These are phyloP conservation scores for Ciconia maguari DNA, from an alignment of 2,113 vertebrate genomes.

Conservation along the genomic window DNA sequence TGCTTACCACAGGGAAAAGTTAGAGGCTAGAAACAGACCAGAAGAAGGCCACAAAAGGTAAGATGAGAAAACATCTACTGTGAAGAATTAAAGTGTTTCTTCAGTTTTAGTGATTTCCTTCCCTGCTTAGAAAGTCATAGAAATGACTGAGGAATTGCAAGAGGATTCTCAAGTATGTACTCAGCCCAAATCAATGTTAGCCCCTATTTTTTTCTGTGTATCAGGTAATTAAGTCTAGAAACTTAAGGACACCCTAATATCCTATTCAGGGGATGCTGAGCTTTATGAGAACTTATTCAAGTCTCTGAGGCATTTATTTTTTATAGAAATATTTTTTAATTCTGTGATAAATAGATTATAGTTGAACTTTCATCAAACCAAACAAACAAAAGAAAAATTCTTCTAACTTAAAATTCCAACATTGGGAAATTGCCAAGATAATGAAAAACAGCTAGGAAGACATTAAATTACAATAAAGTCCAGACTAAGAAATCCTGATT, in stretches of 20 bases:
- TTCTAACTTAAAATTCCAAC: not conserved
- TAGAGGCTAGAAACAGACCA: conserved; percentile 76
- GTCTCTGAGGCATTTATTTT: not conserved
- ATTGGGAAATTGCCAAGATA: not conserved
- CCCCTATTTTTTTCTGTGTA: not conserved
- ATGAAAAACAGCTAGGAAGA: not conserved
- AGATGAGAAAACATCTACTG: not conserved
- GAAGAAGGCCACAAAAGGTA: conserved; percentile 84
- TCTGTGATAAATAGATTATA: not conserved
- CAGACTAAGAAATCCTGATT: not conserved
- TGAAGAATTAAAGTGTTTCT: not conserved
- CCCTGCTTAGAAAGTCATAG: not conserved
- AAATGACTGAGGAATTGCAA: not conserved
- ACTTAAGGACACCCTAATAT: not conserved
- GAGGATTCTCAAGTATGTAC: not conserved
- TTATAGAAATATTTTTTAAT: not conserved
- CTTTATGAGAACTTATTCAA: not conserved
- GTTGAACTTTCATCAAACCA: not conserved
- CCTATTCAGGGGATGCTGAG: not conserved
- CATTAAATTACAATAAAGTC: not conserved
- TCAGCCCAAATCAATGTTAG: not conserved
- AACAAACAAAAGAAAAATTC: not conserved
- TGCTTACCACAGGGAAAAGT: conserved; percentile 78
- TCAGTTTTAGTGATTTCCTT: not conserved
- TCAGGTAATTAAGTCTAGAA: not conserved